phyloP scores from a whole-genome alignment of 2,797 vertebrate genomes.

The Lagocephalus sceleratus region DNA sequence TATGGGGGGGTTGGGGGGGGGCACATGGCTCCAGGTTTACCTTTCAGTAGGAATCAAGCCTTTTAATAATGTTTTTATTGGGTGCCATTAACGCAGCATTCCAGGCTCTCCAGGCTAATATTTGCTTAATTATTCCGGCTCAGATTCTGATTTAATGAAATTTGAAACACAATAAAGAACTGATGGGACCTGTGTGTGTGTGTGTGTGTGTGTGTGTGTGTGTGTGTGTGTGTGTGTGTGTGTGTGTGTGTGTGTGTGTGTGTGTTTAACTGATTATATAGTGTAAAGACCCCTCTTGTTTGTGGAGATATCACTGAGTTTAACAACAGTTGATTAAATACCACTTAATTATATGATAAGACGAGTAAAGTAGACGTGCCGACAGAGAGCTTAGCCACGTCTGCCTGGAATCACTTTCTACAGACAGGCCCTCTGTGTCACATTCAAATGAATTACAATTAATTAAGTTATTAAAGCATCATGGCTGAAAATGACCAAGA shows the following conservation, averaged over 20 bases:
- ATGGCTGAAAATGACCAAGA: conserved; percentile 30
- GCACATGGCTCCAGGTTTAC: conserved; percentile 57
- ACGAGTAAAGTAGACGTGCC: conserved; percentile 36
- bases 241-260: conserved; percentile 31
- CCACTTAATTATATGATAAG: conserved; percentile 74
- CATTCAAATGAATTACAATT: conserved; percentile 61
- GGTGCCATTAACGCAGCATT: conserved; percentile 51
- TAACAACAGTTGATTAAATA: conserved; percentile 70
- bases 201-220: conserved; percentile 63
- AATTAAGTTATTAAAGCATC: conserved; percentile 53
- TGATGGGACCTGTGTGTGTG: conserved; percentile 15
- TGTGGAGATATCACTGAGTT: conserved; percentile 50
- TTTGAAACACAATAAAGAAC: conserved; percentile 72
- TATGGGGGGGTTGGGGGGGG: conserved; percentile 4
- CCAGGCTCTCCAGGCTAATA: conserved; percentile 56
- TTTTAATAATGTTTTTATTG: conserved; percentile 75
- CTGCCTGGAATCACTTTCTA: conserved; percentile 47
- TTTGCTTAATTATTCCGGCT: conserved; percentile 72
- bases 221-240: conserved; percentile 65
- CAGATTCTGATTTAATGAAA: conserved; percentile 72
- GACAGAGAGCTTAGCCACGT: conserved; percentile 39
- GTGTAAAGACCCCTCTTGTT: conserved; percentile 53
- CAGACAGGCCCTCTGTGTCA: conserved; percentile 48
- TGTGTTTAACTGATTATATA: conserved; percentile 69
- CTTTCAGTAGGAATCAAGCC: conserved; percentile 52